These are phyloP conservation scores for Amphibalanus amphitrite DNA, from an alignment of 1,140 invertebrate species.

Conservation along the genomic window DNA sequence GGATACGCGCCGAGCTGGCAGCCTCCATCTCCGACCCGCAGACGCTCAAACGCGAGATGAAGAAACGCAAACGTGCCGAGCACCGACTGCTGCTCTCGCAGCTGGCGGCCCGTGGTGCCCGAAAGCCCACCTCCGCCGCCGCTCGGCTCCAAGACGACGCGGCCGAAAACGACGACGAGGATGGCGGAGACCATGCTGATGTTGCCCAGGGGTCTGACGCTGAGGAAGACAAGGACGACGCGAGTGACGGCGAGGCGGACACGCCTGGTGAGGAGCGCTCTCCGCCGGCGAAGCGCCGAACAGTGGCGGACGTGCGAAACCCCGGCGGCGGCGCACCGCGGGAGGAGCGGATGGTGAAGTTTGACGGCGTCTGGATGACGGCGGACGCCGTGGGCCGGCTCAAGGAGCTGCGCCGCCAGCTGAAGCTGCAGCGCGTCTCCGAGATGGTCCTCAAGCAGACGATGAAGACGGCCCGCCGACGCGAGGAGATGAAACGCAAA, in stretches of 20 bases:
- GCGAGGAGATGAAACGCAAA: neutral
- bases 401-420: slow-evolving; percentile 15
- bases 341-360: neutral
- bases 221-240: neutral
- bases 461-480: neutral
- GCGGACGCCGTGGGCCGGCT: slow-evolving; percentile 6
- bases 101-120: neutral
- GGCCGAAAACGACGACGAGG: neutral
- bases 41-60: neutral
- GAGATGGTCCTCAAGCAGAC: neutral
- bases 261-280: too few species aligned
- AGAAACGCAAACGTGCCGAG: neutral
- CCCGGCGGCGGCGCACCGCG: neutral
- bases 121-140: too few species aligned
- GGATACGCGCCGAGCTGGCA: neutral
- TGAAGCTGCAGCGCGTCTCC: slow-evolving; percentile 10
- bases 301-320: too few species aligned
- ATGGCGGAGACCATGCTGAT: neutral
- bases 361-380: slow-evolving; percentile 13
- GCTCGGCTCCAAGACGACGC: neutral
- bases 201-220: neutral
- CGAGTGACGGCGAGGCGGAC: neutral
- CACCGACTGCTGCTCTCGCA: neutral
- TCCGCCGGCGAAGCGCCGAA: too few species aligned
- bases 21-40: neutral